These are phyloP conservation scores for Urechis unicinctus DNA, from an alignment of 2,888 invertebrate genomes.

Conservation along the genomic window DNA sequence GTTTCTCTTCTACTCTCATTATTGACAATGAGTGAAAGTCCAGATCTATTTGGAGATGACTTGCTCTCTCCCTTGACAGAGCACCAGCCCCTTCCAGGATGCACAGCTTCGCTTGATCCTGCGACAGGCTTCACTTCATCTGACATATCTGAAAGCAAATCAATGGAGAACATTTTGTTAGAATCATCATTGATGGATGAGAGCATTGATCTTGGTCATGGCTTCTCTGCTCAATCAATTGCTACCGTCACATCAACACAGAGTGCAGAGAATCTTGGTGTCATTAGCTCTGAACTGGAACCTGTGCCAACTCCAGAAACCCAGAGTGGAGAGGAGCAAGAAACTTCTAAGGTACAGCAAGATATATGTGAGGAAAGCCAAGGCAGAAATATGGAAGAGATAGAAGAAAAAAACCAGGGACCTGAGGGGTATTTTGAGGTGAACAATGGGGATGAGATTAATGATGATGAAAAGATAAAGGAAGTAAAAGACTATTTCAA, in stretches of 20 bases:
- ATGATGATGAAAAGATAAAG: neutral
- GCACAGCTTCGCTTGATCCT: no score
- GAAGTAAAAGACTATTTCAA: neutral
- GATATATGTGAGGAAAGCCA: no score
- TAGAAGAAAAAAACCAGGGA: neutral
- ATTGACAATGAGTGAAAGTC: no score
- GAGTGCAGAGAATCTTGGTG: neutral
- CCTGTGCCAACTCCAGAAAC: no score
- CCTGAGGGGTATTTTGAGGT: neutral
- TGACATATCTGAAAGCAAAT: conserved; percentile 2
- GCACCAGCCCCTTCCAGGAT: no score
- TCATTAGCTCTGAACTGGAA: no score
- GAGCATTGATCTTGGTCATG: conserved; percentile 10
- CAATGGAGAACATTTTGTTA: conserved; percentile 21
- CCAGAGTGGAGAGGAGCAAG: no score
- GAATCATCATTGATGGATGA: conserved; percentile 14
- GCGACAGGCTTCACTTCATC: no score
- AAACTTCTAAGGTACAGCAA: neutral
- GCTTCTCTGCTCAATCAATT: neutral
- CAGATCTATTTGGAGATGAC: no score
- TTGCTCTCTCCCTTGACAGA: no score
- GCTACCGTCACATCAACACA: neutral
- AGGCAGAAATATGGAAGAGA: neutral
- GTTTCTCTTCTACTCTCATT: no score
- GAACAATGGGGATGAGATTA: neutral